Evolutionary conservation across 2,888 invertebrate genomes (phyloP), one percentile per base, ranked within the genome.

Genomic region (Theodoxus fluviatilis): DNA sequence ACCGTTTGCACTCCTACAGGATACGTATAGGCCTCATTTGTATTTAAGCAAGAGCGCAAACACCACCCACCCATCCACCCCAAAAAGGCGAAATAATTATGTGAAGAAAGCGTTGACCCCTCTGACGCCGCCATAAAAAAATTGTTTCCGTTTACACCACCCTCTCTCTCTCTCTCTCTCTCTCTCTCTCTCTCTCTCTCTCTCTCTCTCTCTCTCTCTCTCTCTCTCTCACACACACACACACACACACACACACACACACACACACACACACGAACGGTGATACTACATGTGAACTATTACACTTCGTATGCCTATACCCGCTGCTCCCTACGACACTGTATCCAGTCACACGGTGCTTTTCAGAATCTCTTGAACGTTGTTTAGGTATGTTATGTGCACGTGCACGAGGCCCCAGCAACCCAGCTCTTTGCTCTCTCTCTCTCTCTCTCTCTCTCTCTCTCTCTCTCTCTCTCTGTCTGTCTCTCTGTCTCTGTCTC

Each of bases 391-490:
- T n/a, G n/a, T n/a, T n/a, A n/a, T n/a, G n/a, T n/a, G n/a, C n/a
- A n/a, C n/a, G n/a, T n/a, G n/a, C n/a, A n/a, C n/a, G n/a, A n/a
- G n/a, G n/a, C n/a, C 12, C 35, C 63, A 7, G 9, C 25, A 22
- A 18, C n/a, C 22, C 35, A 25, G 3, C 35, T 38, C 25, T 7
- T 65, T 47, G 22, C 22, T 65, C 47, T 18, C 6, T 43, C 65
- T 25, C n/a, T 25, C 43, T 43, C 25, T 43, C 67, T 31, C n/a
- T 67, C 52, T 52, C n/a, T 35, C 52, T 67, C 33, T 67, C 67
- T 67, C 28, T 67, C 49, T 68, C 43, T 68, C 59, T 68, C 40
- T 68, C 28, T 68, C 40, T 68, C 68, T 68, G 43, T 68, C 61
- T 68, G 37, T 68, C 61, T 68, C 61, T 68, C 57, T 55, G n/a